A percentile compares a stretch with the other conserved stretches of the same genome.
Conservation (phyloP, 2,797 vertebrate genomes). For the Phoebastria nigripes region DNA sequence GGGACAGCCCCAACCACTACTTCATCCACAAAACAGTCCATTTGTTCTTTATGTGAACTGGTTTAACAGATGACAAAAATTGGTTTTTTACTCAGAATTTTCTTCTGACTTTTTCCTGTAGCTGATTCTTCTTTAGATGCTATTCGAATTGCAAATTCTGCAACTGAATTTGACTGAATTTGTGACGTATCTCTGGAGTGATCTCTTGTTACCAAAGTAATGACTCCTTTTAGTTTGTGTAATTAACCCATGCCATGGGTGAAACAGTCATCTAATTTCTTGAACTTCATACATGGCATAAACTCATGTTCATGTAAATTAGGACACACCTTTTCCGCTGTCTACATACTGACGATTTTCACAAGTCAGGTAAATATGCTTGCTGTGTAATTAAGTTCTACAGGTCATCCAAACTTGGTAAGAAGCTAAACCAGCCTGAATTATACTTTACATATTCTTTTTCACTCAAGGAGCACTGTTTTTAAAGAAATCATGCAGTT, state of each 20-base stretch:
- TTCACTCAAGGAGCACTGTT: background rate
- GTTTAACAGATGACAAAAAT: background rate
- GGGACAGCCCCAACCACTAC: background rate
- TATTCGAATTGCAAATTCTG: background rate
- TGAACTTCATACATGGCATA: background rate
- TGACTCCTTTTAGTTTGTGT: background rate
- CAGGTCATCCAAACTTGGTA: background rate
- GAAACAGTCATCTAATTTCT: background rate
- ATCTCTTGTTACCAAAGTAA: background rate
- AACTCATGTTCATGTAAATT: background rate
- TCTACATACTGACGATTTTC: background rate
- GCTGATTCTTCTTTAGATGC: background rate
- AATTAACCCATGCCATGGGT: background rate
- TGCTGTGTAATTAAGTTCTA: background rate
- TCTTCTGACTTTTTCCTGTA: background rate
- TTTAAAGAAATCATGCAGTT: background rate
- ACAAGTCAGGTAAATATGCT: background rate
- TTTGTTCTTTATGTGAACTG: background rate
- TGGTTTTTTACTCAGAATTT: background rate
- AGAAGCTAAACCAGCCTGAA: background rate
- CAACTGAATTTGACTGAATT: background rate
- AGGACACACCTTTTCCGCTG: background rate
- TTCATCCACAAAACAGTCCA: background rate
- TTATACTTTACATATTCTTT: background rate
- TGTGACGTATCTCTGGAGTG: background rate